These are phyloP conservation scores for Charaxes varanes DNA, from an alignment of 1,140 invertebrate species.

Conservation along the genomic window DNA sequence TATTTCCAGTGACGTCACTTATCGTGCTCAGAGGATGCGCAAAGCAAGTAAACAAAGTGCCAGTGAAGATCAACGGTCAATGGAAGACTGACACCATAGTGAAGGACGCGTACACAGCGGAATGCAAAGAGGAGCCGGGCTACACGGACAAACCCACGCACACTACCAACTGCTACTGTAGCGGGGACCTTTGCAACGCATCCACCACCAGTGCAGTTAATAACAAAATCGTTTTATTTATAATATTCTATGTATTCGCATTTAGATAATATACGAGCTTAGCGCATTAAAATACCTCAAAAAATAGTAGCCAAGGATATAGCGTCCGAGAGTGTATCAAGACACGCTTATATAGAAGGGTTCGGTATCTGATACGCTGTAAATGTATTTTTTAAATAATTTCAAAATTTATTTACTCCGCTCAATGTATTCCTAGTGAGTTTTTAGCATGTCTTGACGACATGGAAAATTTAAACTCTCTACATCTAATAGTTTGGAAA, in stretches of 20 bases:
- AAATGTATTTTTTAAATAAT: no score
- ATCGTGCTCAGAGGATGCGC: slow-evolving; percentile 42
- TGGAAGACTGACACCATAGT: slow-evolving; percentile 36
- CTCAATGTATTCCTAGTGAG: no score
- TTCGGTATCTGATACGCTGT: no score
- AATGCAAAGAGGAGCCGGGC: slow-evolving; percentile 31
- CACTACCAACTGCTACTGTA: slow-evolving; percentile 66
- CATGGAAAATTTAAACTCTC: no score
- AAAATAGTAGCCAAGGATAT: no score
- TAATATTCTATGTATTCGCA: slow-evolving; percentile 1
- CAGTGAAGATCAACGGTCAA: slow-evolving; percentile 42
- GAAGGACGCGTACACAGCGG: slow-evolving; percentile 43
- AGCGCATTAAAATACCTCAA: no score
- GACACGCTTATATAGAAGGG: no score
- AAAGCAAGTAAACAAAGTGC: slow-evolving; percentile 43
- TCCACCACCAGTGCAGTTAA: slow-evolving; percentile 3
- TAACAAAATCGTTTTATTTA: slow-evolving; percentile 4
- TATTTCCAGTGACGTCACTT: no score
- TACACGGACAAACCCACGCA: slow-evolving; percentile 34
- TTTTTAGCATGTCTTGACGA: no score
- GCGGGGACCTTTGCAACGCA: slow-evolving; percentile 66
- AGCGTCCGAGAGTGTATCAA: no score
- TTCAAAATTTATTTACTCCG: no score
- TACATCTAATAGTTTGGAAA: no score
- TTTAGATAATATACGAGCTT: slow-evolving; percentile 2